A percentile compares a stretch with the other conserved stretches of the same genome.
These are phyloP conservation scores for Yponomeuta cagnagella DNA, from an alignment of 2,888 invertebrate genomes.

Conservation along the genomic window DNA sequence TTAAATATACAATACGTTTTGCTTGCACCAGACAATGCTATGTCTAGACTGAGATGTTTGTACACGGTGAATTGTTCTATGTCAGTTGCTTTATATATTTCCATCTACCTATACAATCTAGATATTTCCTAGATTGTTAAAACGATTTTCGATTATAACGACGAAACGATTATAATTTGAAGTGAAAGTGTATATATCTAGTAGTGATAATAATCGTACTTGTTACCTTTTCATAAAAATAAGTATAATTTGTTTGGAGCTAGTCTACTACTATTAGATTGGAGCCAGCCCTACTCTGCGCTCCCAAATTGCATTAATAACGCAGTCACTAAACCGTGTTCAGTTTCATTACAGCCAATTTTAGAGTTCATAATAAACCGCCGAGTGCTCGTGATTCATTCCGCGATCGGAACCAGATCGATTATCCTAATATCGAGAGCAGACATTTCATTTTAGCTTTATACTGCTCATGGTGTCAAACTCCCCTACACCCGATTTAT, in stretches of 20 bases:
- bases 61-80: too few relatives aligned
- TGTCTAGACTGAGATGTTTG: too few relatives aligned
- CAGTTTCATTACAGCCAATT: slow-evolving; percentile 13
- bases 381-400: slow-evolving; percentile 25
- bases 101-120: too few relatives aligned
- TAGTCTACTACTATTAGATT: background rate
- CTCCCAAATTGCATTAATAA: background rate
- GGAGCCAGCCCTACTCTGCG: too few relatives aligned
- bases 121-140: too few relatives aligned
- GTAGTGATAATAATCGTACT: too few relatives aligned
- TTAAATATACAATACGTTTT: slow-evolving; percentile 21
- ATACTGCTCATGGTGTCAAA: slow-evolving; percentile 60
- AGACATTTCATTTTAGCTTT: slow-evolving; percentile 54
- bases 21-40: too few relatives aligned
- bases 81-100: too few relatives aligned
- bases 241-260: background rate
- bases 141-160: too few relatives aligned
- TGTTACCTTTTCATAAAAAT: too few relatives aligned
- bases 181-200: too few relatives aligned
- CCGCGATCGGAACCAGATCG: slow-evolving; percentile 33
- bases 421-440: slow-evolving; percentile 33
- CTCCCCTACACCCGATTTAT: slow-evolving; percentile 59
- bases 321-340: background rate
- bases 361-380: slow-evolving; percentile 11
- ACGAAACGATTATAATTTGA: too few relatives aligned